A percentile compares a stretch with the other conserved stretches of the same genome.
phyloP scores from a whole-genome alignment of 92 coral and sea anemone genomes.

The Epizoanthus fatuus region DNA sequence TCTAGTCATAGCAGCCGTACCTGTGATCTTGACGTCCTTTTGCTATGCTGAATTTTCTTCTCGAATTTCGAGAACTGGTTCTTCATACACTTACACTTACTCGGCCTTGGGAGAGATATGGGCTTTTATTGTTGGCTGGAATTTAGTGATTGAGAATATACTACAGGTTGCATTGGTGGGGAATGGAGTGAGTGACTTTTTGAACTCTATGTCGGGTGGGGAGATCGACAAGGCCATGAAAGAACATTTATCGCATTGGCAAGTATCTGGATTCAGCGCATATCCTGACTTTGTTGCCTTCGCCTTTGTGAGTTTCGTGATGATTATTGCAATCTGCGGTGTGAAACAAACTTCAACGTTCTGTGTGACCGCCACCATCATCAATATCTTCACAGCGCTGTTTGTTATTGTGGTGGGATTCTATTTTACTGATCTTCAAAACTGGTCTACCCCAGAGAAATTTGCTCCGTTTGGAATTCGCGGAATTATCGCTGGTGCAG shows the following conservation, averaged over 20 bases:
- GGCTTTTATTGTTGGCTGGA: constrained; percentile 93
- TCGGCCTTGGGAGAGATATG: constrained; percentile 87
- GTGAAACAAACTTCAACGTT: constrained; percentile 76
- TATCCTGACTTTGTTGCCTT: constrained; percentile 85
- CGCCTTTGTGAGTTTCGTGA: constrained; percentile 54
- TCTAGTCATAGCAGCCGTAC: constrained; percentile 82
- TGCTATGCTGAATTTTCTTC: constrained; percentile 92
- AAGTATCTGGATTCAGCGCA: constrained; percentile 60
- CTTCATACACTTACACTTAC: constrained; percentile 86
- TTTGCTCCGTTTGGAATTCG: constrained; percentile 87
- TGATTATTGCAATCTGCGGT: constrained; percentile 71
- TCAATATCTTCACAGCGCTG: constrained; percentile 68
- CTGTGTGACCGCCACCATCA: constrained; percentile 75
- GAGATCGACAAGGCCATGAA: constrained; percentile 63
- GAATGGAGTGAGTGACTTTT: constrained; percentile 74
- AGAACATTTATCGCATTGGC: constrained; percentile 74
- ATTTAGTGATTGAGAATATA: constrained; percentile 81
- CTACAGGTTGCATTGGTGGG: constrained; percentile 82
- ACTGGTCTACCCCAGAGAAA: constrained; percentile 82
- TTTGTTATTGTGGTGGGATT: constrained; percentile 82
- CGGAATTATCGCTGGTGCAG: constrained; percentile 87
- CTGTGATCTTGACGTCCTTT: constrained; percentile 80
- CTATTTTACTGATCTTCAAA: constrained; percentile 77
- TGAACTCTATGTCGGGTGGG: constrained; percentile 70
- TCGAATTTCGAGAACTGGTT: constrained; percentile 84